Percentiles rank a stretch among this genome's conserved stretches.
Conservation (phyloP, 2,888 invertebrate genomes). For the Andrena minutula region DNA sequence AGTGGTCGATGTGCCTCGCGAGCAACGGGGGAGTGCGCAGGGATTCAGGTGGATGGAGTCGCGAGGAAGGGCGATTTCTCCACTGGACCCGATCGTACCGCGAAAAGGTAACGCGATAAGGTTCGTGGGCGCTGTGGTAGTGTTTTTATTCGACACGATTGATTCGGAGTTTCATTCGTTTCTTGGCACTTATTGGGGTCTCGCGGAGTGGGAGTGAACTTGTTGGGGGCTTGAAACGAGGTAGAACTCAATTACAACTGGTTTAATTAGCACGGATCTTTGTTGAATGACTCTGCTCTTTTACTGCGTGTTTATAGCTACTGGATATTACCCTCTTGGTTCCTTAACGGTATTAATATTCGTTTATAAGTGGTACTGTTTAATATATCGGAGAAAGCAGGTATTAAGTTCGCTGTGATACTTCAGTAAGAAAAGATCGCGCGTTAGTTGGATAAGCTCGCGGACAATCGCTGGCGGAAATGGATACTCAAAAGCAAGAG, state of each 20-base stretch:
- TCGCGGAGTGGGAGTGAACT: neutral
- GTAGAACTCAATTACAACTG: too few relatives aligned
- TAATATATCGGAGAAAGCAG: too few relatives aligned
- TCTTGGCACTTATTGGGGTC: neutral
- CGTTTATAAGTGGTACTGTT: too few relatives aligned
- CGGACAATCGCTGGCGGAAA: conserved; percentile 22
- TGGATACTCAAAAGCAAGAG: conserved; percentile 20
- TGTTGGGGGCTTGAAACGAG: too few relatives aligned
- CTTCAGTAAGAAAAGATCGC: neutral
- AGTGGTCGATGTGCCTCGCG: conserved; percentile 55
- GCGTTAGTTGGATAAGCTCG: conserved; percentile 12
- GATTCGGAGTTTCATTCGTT: neutral
- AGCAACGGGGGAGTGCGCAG: neutral
- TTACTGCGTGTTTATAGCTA: too few relatives aligned
- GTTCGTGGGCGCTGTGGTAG: conserved; percentile 47
- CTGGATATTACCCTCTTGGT: too few relatives aligned
- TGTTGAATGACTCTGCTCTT: too few relatives aligned
- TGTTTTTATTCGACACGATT: neutral
- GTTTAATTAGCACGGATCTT: too few relatives aligned
- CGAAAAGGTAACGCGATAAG: conserved; percentile 57
- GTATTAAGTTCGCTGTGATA: neutral
- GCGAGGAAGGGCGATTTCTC: conserved; percentile 45
- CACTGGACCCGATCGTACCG: conserved; percentile 44
- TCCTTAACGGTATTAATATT: too few relatives aligned
- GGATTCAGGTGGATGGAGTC: conserved; percentile 10